Evolutionary conservation across 2,113 vertebrate genomes (phyloP).

Genomic region (Ciconia boyciana): DNA sequence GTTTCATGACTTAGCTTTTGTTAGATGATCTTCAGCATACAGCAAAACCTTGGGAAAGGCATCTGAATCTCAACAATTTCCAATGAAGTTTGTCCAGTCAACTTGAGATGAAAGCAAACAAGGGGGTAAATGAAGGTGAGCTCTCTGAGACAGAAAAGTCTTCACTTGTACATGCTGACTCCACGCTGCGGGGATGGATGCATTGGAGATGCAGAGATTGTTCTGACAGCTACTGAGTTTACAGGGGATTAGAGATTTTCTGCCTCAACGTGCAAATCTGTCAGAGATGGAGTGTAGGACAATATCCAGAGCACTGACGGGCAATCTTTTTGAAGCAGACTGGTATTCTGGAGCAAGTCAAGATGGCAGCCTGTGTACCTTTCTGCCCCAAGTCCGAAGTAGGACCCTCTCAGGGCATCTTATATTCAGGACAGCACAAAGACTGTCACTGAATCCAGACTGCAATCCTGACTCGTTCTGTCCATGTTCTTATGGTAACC

Average conservation of each 20-base stretch:
- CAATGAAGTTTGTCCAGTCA: background rate
- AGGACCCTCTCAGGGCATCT: background rate
- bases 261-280: background rate
- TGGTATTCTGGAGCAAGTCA: background rate
- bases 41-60: background rate
- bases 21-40: background rate
- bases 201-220: background rate
- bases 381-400: background rate
- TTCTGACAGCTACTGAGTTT: background rate
- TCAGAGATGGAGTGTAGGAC: background rate
- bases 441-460: background rate
- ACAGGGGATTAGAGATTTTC: background rate
- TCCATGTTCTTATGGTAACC: fast-evolving
- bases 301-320: background rate
- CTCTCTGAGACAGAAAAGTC: background rate
- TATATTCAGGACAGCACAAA: background rate
- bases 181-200: background rate
- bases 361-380: fast-evolving
- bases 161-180: background rate
- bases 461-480: background rate
- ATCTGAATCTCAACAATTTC: background rate
- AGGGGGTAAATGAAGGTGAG: background rate
- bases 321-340: background rate
- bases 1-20: background rate
- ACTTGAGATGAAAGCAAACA: background rate